These are phyloP conservation scores for Coturnix japonica DNA, from an alignment of 2,113 vertebrate genomes.

Conservation along the genomic window DNA sequence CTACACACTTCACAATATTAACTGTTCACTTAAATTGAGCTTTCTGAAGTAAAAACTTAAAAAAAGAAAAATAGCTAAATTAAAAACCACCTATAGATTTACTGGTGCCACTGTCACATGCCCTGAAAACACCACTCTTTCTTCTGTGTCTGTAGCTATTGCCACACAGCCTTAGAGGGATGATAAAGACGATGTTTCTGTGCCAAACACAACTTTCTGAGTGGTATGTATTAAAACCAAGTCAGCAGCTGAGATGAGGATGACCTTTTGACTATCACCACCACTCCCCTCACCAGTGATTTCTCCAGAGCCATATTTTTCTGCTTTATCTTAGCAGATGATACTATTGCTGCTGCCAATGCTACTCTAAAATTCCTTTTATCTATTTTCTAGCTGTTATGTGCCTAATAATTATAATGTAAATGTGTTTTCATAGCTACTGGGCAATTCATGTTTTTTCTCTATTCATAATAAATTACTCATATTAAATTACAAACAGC, in stretches of 20 bases:
- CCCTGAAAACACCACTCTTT: neutral
- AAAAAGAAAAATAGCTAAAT: neutral
- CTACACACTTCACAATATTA: neutral
- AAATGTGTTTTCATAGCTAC: constrained; percentile 67
- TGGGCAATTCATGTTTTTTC: constrained; percentile 66
- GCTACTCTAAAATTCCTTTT: constrained; percentile 55
- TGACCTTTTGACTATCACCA: constrained; percentile 19
- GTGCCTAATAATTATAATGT: constrained; percentile 68
- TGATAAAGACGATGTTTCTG: neutral
- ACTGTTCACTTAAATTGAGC: neutral
- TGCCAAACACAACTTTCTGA: neutral
- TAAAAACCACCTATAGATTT: neutral
- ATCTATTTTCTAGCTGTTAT: constrained; percentile 63
- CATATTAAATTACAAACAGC: constrained; percentile 68
- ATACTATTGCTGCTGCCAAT: constrained; percentile 28
- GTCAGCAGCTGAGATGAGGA: neutral
- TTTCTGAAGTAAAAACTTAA: neutral
- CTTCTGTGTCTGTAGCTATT: neutral
- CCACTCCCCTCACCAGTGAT: constrained; percentile 4
- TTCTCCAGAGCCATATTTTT: constrained; percentile 42
- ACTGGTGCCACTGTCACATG: neutral
- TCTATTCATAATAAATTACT: constrained; percentile 65
- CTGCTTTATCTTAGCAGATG: constrained; percentile 47
- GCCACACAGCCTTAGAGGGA: neutral
- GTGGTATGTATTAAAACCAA: neutral